Percentiles rank a stretch among this genome's conserved stretches.
Conservation (phyloP, 2,113 vertebrate species). For the Pygoscelis antarcticus region DNA sequence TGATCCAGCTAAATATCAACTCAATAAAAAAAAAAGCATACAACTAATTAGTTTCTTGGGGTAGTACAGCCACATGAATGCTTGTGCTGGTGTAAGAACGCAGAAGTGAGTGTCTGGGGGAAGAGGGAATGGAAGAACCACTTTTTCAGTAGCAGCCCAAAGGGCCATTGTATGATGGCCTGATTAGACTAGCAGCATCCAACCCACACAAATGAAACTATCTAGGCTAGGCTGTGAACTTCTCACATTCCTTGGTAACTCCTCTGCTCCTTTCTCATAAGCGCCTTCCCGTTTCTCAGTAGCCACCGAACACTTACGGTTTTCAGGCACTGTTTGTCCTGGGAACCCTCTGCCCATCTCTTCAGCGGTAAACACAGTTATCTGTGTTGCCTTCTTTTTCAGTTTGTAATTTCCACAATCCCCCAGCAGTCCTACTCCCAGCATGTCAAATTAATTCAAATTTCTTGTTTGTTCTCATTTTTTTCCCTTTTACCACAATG, state of each 20-base stretch:
- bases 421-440: neutral
- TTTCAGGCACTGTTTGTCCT: neutral
- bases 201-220: neutral
- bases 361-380: neutral
- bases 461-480: slow-evolving; percentile 33
- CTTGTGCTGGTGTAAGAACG: neutral
- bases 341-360: neutral
- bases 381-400: neutral
- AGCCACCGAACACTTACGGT: neutral
- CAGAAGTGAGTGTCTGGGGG: neutral
- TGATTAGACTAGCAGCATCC: neutral
- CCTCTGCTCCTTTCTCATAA: neutral
- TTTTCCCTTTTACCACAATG: slow-evolving; percentile 25
- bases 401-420: neutral
- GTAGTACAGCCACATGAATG: neutral
- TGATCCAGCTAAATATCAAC: neutral
- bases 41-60: neutral
- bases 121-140: neutral
- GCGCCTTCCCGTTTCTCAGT: neutral
- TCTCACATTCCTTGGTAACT: neutral
- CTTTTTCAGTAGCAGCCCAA: neutral
- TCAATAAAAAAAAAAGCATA: neutral
- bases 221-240: neutral
- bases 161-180: neutral
- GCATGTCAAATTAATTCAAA: neutral